Base-by-base conservation (phyloP, 1,140 invertebrate genomes). In the Drosophila grimshawi region DNA sequence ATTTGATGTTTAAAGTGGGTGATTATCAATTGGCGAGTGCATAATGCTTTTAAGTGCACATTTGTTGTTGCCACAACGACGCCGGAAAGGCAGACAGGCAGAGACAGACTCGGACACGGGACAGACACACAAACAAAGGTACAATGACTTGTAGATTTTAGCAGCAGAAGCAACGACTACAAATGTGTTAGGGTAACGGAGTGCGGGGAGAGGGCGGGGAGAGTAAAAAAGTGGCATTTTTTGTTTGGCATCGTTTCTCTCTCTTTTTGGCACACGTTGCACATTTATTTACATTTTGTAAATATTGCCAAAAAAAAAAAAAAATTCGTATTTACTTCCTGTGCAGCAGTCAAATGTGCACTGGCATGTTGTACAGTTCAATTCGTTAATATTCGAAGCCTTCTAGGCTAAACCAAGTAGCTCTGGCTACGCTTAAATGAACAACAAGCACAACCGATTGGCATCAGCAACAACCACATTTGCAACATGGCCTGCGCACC, bases 91-190 rank as follows among this genome's bases (percentile, higher is more conserved):
- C 11, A 64, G 45, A 56, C 32, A 46, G 48, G 8, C 32, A 30
- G 49, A 33, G 5, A n/a, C 33, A 39, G 11, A 29, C 5, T 6
- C 19, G 19, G 46, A 11, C 4, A 27, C 41, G 39, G 55, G 51
- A 62, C 43, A 29, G 52, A 64, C 52, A 80, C 29, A 53, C 46
- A 82, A 80, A 77, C 75, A 74, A 68, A 74, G 45, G 49, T 70
- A 85, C 78, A 82, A 89, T 89, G 85, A 89, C 85, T 89, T 89
- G 85, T 89, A 90, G 78, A 90, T 81, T 89, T 89, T 89, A 78
- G 73, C 51, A 56, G 27, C 32, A 80, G 35, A 72, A 56, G 27
- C 32, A 80, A 29, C 69, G 78, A 43, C 66, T 60, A 55, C 43
- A 48, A 33, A 46, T 41, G 19, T 73, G 57, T 53, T 39, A 51